phyloP scores from a whole-genome alignment of 2,888 invertebrate species.

The Clepsis dumicolana region DNA sequence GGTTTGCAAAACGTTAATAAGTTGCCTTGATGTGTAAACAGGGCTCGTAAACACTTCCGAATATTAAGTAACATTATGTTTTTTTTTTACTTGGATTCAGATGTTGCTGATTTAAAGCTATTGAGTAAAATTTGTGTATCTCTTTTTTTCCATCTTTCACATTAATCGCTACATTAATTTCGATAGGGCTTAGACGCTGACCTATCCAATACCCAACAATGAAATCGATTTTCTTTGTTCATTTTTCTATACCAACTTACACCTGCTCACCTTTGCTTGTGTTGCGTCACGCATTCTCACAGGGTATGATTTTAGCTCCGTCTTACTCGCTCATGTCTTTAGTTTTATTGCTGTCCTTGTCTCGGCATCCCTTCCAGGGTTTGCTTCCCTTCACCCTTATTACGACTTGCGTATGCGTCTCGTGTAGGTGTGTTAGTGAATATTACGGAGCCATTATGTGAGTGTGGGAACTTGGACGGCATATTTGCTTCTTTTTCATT shows the following conservation, averaged over 20 bases:
- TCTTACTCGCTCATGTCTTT: slow-evolving; percentile 56
- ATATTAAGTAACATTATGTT: neutral
- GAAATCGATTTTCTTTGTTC: slow-evolving; percentile 71
- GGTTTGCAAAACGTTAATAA: slow-evolving; percentile 47
- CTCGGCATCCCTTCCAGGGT: slow-evolving; percentile 69
- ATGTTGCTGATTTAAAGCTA: neutral
- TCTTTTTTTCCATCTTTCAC: slow-evolving; percentile 4
- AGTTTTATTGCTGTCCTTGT: slow-evolving; percentile 61
- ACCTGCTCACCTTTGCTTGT: slow-evolving; percentile 75
- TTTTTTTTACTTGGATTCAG: neutral
- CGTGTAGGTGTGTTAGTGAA: slow-evolving; percentile 68
- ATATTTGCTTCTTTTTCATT: slow-evolving; percentile 63
- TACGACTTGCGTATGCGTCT: slow-evolving; percentile 65
- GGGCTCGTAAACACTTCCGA: neutral
- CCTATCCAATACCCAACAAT: slow-evolving; percentile 70
- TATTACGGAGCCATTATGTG: slow-evolving; percentile 50
- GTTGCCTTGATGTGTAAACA: neutral
- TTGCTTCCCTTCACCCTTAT: slow-evolving; percentile 80
- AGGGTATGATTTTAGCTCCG: slow-evolving; percentile 77
- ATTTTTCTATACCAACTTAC: slow-evolving; percentile 69
- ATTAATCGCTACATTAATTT: slow-evolving; percentile 40
- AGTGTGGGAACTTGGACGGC: slow-evolving; percentile 56
- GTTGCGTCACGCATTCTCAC: slow-evolving; percentile 77
- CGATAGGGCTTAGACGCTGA: slow-evolving; percentile 59
- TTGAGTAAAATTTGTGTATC: neutral